Evolutionary conservation across 2,888 invertebrate genomes (phyloP).

Genomic region (Caenorhabditis sinica): DNA sequence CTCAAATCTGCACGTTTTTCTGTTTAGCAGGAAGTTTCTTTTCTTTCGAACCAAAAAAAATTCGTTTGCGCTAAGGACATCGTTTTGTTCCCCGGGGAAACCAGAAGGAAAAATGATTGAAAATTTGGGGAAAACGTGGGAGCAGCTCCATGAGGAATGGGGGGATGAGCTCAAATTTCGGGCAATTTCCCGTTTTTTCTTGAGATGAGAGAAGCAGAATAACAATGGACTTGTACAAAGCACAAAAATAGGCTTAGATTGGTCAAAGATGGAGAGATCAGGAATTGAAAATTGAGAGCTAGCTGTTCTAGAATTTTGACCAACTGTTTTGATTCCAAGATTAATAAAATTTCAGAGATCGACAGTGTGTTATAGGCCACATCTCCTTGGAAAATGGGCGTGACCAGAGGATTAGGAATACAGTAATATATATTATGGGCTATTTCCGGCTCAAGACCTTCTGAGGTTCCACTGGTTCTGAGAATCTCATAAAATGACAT

Average conservation of each 20-base stretch:
- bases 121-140: constrained; percentile 13
- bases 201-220: background rate
- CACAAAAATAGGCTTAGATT: too few species aligned
- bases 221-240: constrained; percentile 19
- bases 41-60: background rate
- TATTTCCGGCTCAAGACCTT: too few species aligned
- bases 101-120: constrained; percentile 28
- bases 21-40: background rate
- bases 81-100: constrained; percentile 32
- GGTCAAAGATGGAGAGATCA: background rate
- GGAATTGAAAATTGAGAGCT: background rate
- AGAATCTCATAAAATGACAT: too few species aligned
- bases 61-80: constrained; percentile 18
- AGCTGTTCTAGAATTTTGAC: too few species aligned
- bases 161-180: constrained; percentile 35
- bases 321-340: too few species aligned
- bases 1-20: constrained; percentile 22
- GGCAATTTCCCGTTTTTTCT: constrained; percentile 13
- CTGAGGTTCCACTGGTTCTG: too few species aligned
- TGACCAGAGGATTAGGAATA: too few species aligned
- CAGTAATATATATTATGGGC: too few species aligned
- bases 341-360: too few species aligned
- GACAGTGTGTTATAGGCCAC: too few species aligned
- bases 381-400: too few species aligned
- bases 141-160: background rate